Percentiles rank a stretch among this genome's conserved stretches.
These are phyloP conservation scores for Trichoplusia ni DNA, from an alignment of 1,140 invertebrate species.

Conservation along the genomic window DNA sequence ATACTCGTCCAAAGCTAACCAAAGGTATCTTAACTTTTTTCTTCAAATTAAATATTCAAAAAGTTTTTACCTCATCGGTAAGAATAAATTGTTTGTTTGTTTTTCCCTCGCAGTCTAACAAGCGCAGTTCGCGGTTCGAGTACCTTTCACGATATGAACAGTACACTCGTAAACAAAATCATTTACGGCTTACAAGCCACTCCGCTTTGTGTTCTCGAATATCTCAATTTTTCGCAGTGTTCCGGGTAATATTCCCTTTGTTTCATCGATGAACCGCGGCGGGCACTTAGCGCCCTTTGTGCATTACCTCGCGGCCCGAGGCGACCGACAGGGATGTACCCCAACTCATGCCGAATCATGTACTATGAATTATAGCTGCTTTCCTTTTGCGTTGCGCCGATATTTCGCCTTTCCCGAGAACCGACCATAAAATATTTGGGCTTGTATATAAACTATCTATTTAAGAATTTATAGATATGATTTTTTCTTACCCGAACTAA, in stretches of 20 bases:
- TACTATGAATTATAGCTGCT: conserved; percentile 21
- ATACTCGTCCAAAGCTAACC: too few species aligned
- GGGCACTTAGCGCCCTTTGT: conserved; percentile 58
- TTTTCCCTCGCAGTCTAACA: background rate
- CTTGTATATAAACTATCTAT: background rate
- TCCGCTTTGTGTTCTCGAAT: conserved; percentile 17
- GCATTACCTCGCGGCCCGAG: conserved; percentile 46
- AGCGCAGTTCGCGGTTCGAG: too few species aligned
- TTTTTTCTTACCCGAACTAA: too few species aligned
- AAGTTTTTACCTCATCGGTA: too few species aligned
- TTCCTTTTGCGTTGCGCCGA: conserved; percentile 3
- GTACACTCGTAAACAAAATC: conserved; percentile 31
- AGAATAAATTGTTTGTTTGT: background rate
- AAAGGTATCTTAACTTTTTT: too few species aligned
- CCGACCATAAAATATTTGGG: background rate
- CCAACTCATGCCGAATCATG: background rate
- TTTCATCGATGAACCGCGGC: conserved; percentile 41
- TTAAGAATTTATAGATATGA: too few species aligned
- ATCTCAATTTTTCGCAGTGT: conserved; percentile 28
- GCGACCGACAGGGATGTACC: conserved; percentile 10
- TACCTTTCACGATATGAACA: conserved; percentile 13
- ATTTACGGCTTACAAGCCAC: conserved; percentile 26
- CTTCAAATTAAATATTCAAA: too few species aligned
- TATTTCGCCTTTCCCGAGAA: background rate
- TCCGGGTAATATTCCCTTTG: conserved; percentile 39